These are phyloP conservation scores for Crypturellus undulatus DNA, from an alignment of 2,113 vertebrate species.

Conservation along the genomic window DNA sequence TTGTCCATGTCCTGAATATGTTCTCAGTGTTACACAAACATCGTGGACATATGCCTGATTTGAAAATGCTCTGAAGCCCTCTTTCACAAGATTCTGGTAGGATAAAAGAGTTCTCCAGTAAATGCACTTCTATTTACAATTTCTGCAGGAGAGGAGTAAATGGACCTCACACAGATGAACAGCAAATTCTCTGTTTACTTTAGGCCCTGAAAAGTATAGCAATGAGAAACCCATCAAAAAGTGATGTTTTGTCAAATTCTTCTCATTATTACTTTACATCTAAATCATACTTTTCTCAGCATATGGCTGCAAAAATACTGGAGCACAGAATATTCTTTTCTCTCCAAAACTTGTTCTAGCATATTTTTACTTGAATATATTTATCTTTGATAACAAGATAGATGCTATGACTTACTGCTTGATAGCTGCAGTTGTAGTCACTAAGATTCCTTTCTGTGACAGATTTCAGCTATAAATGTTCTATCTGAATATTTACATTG, in stretches of 20 bases:
- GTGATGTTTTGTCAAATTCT: not conserved
- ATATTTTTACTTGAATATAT: slow-evolving; percentile 1
- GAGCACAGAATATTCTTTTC: slow-evolving; percentile 7
- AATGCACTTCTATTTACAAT: not conserved
- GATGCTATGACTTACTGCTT: not conserved
- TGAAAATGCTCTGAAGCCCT: not conserved
- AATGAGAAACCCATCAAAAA: not conserved
- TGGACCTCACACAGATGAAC: not conserved
- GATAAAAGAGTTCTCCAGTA: not conserved
- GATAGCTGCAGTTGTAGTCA: not conserved
- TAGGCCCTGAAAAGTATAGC: not conserved
- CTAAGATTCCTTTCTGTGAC: not conserved
- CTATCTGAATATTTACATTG: not conserved
- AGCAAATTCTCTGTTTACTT: not conserved
- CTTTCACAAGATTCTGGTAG: not conserved
- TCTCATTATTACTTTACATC: not conserved
- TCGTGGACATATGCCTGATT: not conserved
- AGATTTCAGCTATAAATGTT: not conserved
- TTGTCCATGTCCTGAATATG: not conserved
- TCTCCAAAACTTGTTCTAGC: not conserved
- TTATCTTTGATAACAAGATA: not conserved
- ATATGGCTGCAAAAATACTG: slow-evolving; percentile 31
- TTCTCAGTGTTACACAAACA: not conserved
- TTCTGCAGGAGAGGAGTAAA: not conserved
- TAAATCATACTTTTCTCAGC: not conserved